Evolutionary conservation across 1,140 invertebrate genomes (phyloP), one percentile per base, ranked within the genome.

Genomic region (Euwallacea similis): DNA sequence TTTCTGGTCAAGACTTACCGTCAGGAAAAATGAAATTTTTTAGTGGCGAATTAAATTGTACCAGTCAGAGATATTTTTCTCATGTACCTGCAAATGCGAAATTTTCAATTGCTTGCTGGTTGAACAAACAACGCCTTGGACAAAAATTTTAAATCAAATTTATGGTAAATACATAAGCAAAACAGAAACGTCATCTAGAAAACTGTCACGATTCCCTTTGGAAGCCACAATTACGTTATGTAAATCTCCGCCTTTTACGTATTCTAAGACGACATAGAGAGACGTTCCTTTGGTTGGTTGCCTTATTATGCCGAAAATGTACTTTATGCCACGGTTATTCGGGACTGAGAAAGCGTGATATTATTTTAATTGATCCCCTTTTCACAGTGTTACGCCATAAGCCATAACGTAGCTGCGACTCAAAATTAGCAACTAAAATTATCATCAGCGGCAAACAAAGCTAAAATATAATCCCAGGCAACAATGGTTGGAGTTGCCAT

Each of bases 151-250:
- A 50, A 50, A 50, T 3, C 2, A 50, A 13, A 50, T 50, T 50
- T 50, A 50, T 50, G 13, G 46, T 50, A 50, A 50, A 50, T 50
- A 50, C 46, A 50, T 50, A 50, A 50, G 46, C 46, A 50, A 50
- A 50, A 11, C 13, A 11, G 6, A 50, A 50, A 13, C 46, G 13
- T 13, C 46, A 50, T 50, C 46, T 11, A 50, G 2, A 50, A 50
- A 50, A 50, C 46, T 13, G 46, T 50, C 46, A 50, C 46, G 46
- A 50, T 11, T 50, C 6, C 13, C 46, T 50, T 50, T 13, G 46
- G 0, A 13, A 50, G 46, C 46, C 46, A 50, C 46, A 50, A 50
- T 50, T 50, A 50, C 46, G 46, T 50, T 50, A 50, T 50, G 46
- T 13, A 50, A 50, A 50, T 50, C 9, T 50, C 46, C 46, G 2